Conservation (phyloP, 1,140 invertebrate genomes). For the Rhagoletis zephyria region DNA sequence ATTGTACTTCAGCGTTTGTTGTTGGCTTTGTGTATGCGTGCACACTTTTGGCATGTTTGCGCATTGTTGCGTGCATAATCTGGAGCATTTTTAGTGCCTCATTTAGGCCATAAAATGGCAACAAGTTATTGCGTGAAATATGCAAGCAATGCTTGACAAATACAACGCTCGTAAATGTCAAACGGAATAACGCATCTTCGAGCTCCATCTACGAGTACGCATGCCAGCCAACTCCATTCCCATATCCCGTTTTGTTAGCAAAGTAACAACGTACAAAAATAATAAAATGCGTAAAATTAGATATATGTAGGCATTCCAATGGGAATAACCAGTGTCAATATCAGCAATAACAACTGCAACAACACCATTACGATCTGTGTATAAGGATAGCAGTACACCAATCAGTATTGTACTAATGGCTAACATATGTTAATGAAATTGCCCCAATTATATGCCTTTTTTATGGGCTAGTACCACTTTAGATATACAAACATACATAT, state of each 20-base stretch:
- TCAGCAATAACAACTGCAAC: slow-evolving; percentile 2
- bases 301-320: not conserved
- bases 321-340: slow-evolving; percentile 28
- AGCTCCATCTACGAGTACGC: too few species aligned
- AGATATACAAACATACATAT: not conserved
- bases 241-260: not conserved
- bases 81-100: slow-evolving; percentile 26
- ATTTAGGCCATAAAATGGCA: slow-evolving; percentile 40
- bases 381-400: not conserved
- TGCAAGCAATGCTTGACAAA: slow-evolving; percentile 37
- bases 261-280: not conserved
- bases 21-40: slow-evolving; percentile 55
- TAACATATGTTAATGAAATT: slow-evolving; percentile 33
- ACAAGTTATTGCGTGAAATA: slow-evolving; percentile 49
- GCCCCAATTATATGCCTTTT: slow-evolving; percentile 25
- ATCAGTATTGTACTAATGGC: not conserved
- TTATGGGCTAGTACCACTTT: slow-evolving; percentile 24
- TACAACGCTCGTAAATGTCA: slow-evolving; percentile 40
- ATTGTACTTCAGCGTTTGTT: slow-evolving; percentile 5
- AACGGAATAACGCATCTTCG: not conserved
- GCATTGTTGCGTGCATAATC: slow-evolving; percentile 37
- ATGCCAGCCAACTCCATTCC: not conserved
- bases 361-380: not conserved
- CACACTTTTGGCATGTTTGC: slow-evolving; percentile 59
- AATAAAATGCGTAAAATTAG: slow-evolving; percentile 7